Evolutionary conservation across 2,888 invertebrate genomes (phyloP).

Genomic region (Calephelis perditalis): DNA sequence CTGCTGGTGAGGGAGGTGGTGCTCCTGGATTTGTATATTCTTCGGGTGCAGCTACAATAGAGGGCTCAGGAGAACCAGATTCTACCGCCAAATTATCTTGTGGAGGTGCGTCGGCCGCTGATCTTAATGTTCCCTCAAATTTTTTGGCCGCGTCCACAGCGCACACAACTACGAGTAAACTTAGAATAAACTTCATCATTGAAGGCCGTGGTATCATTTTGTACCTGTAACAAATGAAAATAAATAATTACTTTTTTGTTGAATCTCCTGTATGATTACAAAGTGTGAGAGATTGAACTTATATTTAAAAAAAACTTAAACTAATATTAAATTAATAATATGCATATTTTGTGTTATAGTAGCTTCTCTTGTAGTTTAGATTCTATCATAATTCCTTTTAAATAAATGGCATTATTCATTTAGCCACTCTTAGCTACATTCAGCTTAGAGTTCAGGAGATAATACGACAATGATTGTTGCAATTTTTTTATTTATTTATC

Average conservation of each 20-base stretch:
- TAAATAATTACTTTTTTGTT: neutral
- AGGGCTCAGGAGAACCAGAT: constrained; percentile 63
- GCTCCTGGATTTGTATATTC: constrained; percentile 65
- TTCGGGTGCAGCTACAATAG: constrained; percentile 63
- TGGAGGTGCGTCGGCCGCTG: constrained; percentile 68
- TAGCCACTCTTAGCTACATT: too few relatives aligned
- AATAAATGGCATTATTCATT: too few relatives aligned
- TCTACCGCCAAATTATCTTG: constrained; percentile 71
- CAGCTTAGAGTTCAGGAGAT: too few relatives aligned
- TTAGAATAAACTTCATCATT: constrained; percentile 68
- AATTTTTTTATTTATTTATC: too few relatives aligned
- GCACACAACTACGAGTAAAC: constrained; percentile 64
- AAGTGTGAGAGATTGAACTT: neutral
- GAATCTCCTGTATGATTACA: constrained; percentile 10
- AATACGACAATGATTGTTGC: too few relatives aligned
- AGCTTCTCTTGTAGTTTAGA: too few relatives aligned
- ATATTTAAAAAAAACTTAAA: too few relatives aligned
- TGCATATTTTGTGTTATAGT: too few relatives aligned
- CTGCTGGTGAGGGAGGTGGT: constrained; percentile 46
- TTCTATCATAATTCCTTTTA: too few relatives aligned
- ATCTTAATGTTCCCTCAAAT: constrained; percentile 67
- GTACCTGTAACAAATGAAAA: constrained; percentile 70
- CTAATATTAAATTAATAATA: too few relatives aligned
- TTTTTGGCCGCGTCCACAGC: constrained; percentile 68
- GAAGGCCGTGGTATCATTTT: constrained; percentile 66